These are phyloP conservation scores for Sphinx pinastri DNA, from an alignment of 2,888 invertebrate genomes.

Conservation along the genomic window DNA sequence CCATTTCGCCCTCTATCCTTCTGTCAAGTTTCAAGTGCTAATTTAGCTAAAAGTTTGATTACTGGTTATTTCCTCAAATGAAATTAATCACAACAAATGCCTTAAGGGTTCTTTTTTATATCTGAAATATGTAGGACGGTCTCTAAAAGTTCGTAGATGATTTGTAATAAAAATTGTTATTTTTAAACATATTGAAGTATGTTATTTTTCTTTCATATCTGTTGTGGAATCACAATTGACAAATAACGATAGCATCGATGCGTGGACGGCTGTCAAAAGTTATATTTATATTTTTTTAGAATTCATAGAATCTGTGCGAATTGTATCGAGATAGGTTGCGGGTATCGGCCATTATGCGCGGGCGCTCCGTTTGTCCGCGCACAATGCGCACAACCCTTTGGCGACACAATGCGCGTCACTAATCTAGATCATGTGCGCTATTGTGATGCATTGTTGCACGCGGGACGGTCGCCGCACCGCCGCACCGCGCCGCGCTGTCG, in stretches of 20 bases:
- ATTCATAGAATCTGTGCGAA: slow-evolving; percentile 81
- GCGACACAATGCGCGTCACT: slow-evolving; percentile 82
- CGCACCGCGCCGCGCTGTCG: slow-evolving; percentile 41
- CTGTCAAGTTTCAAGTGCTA: slow-evolving; percentile 63
- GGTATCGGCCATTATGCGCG: slow-evolving; percentile 67
- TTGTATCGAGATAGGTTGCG: slow-evolving; percentile 75
- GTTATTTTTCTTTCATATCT: slow-evolving; percentile 58
- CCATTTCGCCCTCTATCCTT: slow-evolving; percentile 54
- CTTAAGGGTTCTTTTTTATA: slow-evolving; percentile 32
- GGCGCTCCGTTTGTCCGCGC: slow-evolving; percentile 61
- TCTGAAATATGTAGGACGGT: slow-evolving; percentile 25
- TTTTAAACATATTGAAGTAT: slow-evolving; percentile 28
- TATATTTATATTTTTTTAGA: slow-evolving; percentile 84
- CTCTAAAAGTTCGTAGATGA: slow-evolving; percentile 7
- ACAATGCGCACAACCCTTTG: slow-evolving; percentile 80
- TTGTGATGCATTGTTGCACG: slow-evolving; percentile 67
- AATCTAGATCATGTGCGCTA: slow-evolving; percentile 82
- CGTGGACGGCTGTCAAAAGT: slow-evolving; percentile 79
- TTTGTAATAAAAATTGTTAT: slow-evolving; percentile 34
- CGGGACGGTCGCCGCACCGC: slow-evolving; percentile 40
- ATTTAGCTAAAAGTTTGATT: slow-evolving; percentile 78
- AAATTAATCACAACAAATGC: slow-evolving; percentile 55
- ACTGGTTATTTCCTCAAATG: slow-evolving; percentile 55
- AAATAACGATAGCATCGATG: slow-evolving; percentile 78
- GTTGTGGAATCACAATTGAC: slow-evolving; percentile 69